These are phyloP conservation scores for Lepilemur ruficaudatus DNA, from an alignment of 2,797 vertebrate genomes.

Conservation along the genomic window DNA sequence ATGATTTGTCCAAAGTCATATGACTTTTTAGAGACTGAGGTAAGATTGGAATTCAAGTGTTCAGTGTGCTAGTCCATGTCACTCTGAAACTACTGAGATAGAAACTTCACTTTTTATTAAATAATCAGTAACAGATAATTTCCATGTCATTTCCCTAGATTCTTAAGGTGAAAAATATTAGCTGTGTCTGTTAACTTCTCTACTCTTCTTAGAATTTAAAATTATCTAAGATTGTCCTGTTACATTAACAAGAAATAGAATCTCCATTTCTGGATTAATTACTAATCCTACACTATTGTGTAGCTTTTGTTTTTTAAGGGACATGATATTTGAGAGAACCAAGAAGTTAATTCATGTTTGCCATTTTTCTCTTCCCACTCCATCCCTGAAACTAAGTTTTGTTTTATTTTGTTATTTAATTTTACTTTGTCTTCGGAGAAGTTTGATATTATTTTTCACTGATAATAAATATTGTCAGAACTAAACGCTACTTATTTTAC, in stretches of 20 bases:
- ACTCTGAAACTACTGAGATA: neutral
- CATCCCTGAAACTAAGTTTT: neutral
- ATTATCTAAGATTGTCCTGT: neutral
- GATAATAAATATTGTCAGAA: neutral
- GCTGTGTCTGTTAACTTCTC: neutral
- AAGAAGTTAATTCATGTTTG: neutral
- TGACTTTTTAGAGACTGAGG: neutral
- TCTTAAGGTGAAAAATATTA: neutral
- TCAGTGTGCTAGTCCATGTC: neutral
- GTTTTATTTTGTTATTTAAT: neutral
- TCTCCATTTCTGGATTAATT: neutral
- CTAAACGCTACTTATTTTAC: neutral
- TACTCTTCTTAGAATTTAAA: neutral
- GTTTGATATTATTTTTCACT: neutral
- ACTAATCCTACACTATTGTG: neutral
- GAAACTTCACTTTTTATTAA: neutral
- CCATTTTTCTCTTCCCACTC: neutral
- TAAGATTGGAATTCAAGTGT: neutral
- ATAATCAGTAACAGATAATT: neutral
- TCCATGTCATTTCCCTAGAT: neutral
- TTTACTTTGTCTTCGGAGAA: neutral
- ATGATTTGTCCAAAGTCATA: neutral
- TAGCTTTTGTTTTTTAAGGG: neutral
- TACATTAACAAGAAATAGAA: neutral
- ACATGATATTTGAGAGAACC: neutral